phyloP scores from a whole-genome alignment of 2,888 invertebrate species.

The Cryptocephalus primarius region DNA sequence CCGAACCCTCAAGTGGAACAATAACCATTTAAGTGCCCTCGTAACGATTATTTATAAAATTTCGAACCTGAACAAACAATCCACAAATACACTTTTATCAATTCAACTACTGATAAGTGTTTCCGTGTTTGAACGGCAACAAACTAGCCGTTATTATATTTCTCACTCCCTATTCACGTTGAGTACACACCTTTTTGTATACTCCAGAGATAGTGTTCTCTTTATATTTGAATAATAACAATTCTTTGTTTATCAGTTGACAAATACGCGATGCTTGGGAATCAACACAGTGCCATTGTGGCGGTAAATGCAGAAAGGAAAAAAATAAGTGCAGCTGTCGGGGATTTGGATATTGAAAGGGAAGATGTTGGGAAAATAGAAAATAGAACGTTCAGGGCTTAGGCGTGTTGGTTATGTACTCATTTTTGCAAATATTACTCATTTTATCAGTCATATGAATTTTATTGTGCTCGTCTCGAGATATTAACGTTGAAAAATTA shows the following conservation, averaged over 20 bases:
- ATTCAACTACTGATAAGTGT: slow-evolving; percentile 25
- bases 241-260: slow-evolving; percentile 25
- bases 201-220: slow-evolving; percentile 19
- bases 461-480: too few relatives aligned
- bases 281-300: slow-evolving; percentile 7
- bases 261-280: slow-evolving; percentile 24
- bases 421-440: too few relatives aligned
- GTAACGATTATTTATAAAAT: too few relatives aligned
- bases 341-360: too few relatives aligned
- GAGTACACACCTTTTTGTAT: slow-evolving; percentile 2
- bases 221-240: slow-evolving; percentile 25
- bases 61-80: slow-evolving; percentile 22
- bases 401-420: too few relatives aligned
- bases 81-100: slow-evolving; percentile 21
- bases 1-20: too few relatives aligned
- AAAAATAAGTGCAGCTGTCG: too few relatives aligned
- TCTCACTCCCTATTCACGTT: slow-evolving; percentile 1
- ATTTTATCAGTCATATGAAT: too few relatives aligned
- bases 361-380: too few relatives aligned
- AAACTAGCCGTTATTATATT: slow-evolving; percentile 11
- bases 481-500: too few relatives aligned
- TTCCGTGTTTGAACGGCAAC: slow-evolving; percentile 25
- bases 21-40: too few relatives aligned
- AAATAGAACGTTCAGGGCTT: too few relatives aligned
- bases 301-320: background rate